Conservation (phyloP, 2,888 invertebrate genomes). For the Limulus polyphemus region DNA sequence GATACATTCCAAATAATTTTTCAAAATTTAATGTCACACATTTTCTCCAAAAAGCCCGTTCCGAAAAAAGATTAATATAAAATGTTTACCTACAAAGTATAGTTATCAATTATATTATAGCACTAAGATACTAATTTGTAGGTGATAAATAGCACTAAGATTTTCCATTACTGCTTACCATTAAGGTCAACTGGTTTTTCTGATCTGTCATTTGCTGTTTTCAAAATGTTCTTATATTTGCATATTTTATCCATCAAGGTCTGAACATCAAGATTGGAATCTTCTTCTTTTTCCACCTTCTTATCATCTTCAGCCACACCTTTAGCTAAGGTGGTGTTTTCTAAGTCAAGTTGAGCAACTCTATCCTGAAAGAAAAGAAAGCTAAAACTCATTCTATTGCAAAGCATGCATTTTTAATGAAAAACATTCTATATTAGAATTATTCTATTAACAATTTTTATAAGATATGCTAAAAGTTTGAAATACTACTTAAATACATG, state of each 20-base stretch:
- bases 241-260: constrained; percentile 50
- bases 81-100: no score
- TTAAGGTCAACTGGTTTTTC: constrained; percentile 50
- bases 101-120: no score
- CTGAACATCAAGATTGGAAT: constrained; percentile 31
- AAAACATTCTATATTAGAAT: no score
- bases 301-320: constrained; percentile 21
- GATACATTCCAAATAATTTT: no score
- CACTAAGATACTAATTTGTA: no score
- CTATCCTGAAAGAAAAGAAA: constrained; percentile 28
- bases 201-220: constrained; percentile 44
- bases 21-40: no score
- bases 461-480: no score
- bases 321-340: constrained; percentile 35
- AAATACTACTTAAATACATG: no score
- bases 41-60: no score
- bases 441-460: no score
- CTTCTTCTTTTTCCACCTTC: constrained; percentile 26
- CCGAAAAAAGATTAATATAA: no score
- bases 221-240: constrained; percentile 48
- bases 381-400: neutral
- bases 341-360: constrained; percentile 33
- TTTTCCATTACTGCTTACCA: constrained; percentile 33
- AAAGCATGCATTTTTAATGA: neutral
- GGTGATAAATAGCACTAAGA: no score